Evolutionary conservation across 2,113 vertebrate genomes (phyloP).

Genomic region (Strix uralensis): DNA sequence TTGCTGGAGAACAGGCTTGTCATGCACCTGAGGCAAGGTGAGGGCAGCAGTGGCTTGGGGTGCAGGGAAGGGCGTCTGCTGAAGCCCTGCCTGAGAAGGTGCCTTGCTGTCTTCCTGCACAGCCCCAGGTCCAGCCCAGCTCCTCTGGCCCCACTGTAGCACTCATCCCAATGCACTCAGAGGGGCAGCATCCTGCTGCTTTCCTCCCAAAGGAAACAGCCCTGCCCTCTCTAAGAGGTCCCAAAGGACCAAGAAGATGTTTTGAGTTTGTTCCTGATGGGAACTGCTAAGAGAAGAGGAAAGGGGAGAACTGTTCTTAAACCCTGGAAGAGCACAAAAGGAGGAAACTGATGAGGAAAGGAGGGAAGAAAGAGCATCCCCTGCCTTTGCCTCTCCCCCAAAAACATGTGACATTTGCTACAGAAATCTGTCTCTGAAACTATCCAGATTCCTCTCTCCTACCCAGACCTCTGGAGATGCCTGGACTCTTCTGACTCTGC

Average conservation of each 20-base stretch:
- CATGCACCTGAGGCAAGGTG: neutral
- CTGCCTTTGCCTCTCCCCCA: neutral
- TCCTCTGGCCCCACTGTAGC: neutral
- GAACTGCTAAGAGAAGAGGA: neutral
- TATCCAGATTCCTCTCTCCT: neutral
- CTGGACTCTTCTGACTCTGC: neutral
- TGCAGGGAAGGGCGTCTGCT: neutral
- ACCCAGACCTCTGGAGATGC: neutral
- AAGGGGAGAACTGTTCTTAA: neutral
- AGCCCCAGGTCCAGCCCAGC: neutral
- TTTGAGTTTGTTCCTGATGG: neutral
- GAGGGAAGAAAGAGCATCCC: neutral
- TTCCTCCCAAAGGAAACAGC: neutral
- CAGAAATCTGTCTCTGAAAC: neutral
- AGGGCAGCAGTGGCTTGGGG: rapidly evolving
- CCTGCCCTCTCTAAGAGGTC: neutral
- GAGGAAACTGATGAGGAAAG: neutral
- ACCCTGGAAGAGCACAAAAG: neutral
- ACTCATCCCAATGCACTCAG: rapidly evolving
- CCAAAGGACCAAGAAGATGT: neutral
- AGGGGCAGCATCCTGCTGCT: neutral
- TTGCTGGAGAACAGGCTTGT: neutral
- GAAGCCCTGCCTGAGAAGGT: neutral
- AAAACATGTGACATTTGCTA: neutral
- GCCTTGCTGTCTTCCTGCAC: neutral